These are phyloP conservation scores for Chrysogorgia sp. DNA, from an alignment of 92 coral and sea anemone species.

Conservation along the genomic window DNA sequence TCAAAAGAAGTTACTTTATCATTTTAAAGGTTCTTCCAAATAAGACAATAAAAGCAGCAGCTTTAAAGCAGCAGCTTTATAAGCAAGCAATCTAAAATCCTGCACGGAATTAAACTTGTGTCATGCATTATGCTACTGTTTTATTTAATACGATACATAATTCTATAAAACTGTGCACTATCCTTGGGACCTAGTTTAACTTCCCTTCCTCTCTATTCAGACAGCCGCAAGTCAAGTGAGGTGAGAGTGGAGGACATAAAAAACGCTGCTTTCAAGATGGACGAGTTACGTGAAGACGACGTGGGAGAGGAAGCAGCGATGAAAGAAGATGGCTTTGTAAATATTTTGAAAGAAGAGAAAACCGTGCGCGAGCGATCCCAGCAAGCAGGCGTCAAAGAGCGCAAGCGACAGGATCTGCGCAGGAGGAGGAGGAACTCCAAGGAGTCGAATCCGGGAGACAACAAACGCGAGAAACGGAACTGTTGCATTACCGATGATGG, in stretches of 20 bases:
- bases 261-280: conserved; percentile 8
- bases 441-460: neutral
- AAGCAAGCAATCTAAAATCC: too few species aligned
- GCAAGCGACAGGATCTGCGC: neutral
- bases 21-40: too few species aligned
- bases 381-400: neutral
- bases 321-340: conserved; percentile 31
- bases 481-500: conserved; percentile 15
- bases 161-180: too few species aligned
- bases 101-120: too few species aligned
- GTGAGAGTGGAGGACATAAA: conserved; percentile 32
- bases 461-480: neutral
- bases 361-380: conserved; percentile 7
- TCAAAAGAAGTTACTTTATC: too few species aligned
- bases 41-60: too few species aligned
- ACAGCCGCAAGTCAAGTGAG: conserved; percentile 43
- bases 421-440: neutral
- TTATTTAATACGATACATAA: too few species aligned
- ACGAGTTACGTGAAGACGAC: conserved; percentile 7
- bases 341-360: conserved; percentile 34
- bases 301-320: conserved; percentile 30
- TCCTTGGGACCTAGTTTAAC: too few species aligned
- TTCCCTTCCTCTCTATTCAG: neutral
- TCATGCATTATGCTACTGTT: too few species aligned
- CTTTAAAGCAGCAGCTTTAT: too few species aligned